These are phyloP conservation scores for Pyrochroa serraticornis DNA, from an alignment of 2,888 invertebrate species.

Conservation along the genomic window DNA sequence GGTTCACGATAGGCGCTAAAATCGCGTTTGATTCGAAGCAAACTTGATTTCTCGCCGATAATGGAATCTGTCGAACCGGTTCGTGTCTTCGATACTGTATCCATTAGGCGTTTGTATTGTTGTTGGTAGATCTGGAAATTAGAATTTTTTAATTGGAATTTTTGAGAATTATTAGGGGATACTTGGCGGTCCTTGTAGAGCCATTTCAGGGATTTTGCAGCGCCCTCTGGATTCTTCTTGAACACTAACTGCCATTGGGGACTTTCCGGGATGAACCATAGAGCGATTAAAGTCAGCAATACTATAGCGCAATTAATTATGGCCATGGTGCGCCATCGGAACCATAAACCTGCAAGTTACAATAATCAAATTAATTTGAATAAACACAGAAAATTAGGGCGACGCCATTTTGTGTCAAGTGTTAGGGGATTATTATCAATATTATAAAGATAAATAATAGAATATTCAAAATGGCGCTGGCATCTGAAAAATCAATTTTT, in stretches of 20 bases:
- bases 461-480: conserved; percentile 1
- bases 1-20: conserved; percentile 48
- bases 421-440: too few species aligned
- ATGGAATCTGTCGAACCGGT: not conserved
- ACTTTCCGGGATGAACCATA: conserved; percentile 62
- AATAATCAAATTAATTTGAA: conserved; percentile 24
- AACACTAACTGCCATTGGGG: conserved; percentile 64
- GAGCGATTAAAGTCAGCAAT: conserved; percentile 48
- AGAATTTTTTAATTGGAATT: conserved; percentile 28
- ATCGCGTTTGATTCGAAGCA: conserved; percentile 36
- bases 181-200: conserved; percentile 57
- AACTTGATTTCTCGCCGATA: not conserved
- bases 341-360: conserved; percentile 52
- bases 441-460: too few species aligned
- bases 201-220: conserved; percentile 57
- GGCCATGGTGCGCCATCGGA: conserved; percentile 61
- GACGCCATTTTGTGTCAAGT: too few species aligned
- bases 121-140: conserved; percentile 40
- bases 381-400: not conserved
- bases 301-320: conserved; percentile 56
- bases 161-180: not conserved
- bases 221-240: conserved; percentile 48
- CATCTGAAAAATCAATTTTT: too few species aligned
- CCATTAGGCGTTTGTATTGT: conserved; percentile 39
- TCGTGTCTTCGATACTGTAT: conserved; percentile 21